These are phyloP conservation scores for Dolichoris vasculosae DNA, from an alignment of 1,140 invertebrate species.

Conservation along the genomic window DNA sequence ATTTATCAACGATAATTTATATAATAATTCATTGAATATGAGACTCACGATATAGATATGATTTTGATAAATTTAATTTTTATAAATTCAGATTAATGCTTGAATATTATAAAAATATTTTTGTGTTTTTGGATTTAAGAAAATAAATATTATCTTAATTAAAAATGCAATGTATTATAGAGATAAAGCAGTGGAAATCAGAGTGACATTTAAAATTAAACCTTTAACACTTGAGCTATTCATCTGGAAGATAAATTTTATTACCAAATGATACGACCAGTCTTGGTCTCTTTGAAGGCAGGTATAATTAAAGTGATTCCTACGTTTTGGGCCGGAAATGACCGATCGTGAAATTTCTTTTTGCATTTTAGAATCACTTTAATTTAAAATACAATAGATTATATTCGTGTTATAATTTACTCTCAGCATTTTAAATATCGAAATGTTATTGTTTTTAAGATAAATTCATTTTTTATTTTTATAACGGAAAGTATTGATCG, in stretches of 20 bases:
- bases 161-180: not conserved
- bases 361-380: not conserved
- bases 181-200: constrained; percentile 6
- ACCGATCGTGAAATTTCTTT: constrained; percentile 46
- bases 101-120: not conserved
- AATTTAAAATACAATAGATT: not conserved
- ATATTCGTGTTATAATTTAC: too few species aligned
- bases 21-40: too few species aligned
- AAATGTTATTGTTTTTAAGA: too few species aligned
- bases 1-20: too few species aligned
- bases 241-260: constrained; percentile 43
- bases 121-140: not conserved
- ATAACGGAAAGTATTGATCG: too few species aligned
- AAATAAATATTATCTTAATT: not conserved
- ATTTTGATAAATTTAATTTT: too few species aligned
- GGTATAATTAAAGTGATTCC: constrained; percentile 37
- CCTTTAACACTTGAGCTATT: constrained; percentile 20
- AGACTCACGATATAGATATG: too few species aligned
- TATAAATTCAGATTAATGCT: too few species aligned
- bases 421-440: too few species aligned
- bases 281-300: not conserved
- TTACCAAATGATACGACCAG: constrained; percentile 15
- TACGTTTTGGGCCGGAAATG: constrained; percentile 36
- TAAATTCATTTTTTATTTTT: too few species aligned
- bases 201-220: constrained; percentile 16